Percentiles rank a stretch among this genome's conserved stretches.
phyloP scores from a whole-genome alignment of 2,888 invertebrate species.

The Unio pictorum region DNA sequence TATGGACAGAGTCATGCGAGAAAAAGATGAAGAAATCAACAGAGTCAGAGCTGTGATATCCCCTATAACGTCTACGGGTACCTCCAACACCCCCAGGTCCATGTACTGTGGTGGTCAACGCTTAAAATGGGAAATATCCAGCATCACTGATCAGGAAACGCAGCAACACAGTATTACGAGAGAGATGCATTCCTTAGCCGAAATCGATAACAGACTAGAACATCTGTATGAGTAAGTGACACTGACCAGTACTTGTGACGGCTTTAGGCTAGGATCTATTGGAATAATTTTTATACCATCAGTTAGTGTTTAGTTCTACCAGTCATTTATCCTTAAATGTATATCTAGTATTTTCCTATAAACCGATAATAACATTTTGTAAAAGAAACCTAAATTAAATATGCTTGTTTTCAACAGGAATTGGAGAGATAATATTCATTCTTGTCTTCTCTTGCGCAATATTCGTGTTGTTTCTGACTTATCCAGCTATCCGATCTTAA shows the following conservation, averaged over 20 bases:
- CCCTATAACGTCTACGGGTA: slow-evolving; percentile 58
- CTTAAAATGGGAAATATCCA: slow-evolving; percentile 46
- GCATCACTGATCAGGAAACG: slow-evolving; percentile 49
- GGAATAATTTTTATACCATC: neutral
- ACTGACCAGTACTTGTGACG: neutral
- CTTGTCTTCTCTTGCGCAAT: no score
- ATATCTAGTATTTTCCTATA: neutral
- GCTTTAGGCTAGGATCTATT: no score
- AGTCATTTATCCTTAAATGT: neutral
- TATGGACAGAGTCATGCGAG: slow-evolving; percentile 11
- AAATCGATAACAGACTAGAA: slow-evolving; percentile 63
- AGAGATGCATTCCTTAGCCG: slow-evolving; percentile 44
- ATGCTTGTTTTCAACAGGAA: no score
- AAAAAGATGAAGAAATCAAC: slow-evolving; percentile 10
- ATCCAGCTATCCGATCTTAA: no score
- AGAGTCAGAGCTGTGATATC: slow-evolving; percentile 35
- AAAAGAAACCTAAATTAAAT: neutral
- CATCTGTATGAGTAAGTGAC: slow-evolving; percentile 59
- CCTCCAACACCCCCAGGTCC: slow-evolving; percentile 62
- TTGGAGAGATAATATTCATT: no score
- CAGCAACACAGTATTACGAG: slow-evolving; percentile 37
- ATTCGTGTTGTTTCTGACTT: no score
- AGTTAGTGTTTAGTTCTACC: neutral
- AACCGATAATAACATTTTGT: no score
- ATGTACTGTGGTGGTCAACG: slow-evolving; percentile 57